Evolutionary conservation across 2,888 invertebrate genomes (phyloP).

Genomic region (Erebia palarica): DNA sequence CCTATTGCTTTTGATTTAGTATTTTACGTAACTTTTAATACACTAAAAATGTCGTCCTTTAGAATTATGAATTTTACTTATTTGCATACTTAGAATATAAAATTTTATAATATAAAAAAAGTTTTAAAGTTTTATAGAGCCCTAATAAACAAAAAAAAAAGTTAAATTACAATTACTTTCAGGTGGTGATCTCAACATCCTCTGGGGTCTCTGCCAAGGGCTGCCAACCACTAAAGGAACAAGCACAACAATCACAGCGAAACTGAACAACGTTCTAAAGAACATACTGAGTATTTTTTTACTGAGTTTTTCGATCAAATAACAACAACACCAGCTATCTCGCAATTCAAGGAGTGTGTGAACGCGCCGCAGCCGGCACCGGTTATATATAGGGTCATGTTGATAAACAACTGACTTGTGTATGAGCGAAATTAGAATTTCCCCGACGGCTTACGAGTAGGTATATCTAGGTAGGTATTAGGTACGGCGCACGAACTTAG

Average conservation of each 20-base stretch:
- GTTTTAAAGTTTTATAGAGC: not conserved
- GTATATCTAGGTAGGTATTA: not conserved
- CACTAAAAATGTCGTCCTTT: too few species aligned
- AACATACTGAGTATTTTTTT: constrained; percentile 44
- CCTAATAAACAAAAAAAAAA: not conserved
- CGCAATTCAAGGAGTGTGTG: constrained; percentile 30
- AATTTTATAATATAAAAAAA: too few species aligned
- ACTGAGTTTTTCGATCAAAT: not conserved
- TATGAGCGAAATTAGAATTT: constrained; percentile 23
- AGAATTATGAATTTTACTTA: too few species aligned
- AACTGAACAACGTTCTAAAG: constrained; percentile 50
- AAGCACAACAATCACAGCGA: constrained; percentile 49
- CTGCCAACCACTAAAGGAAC: constrained; percentile 44
- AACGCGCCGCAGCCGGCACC: constrained; percentile 12
- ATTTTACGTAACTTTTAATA: too few species aligned
- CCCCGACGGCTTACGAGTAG: not conserved
- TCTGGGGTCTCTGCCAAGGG: constrained; percentile 44
- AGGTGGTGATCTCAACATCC: not conserved
- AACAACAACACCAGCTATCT: constrained; percentile 11
- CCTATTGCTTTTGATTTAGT: too few species aligned
- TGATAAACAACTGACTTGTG: constrained; percentile 33
- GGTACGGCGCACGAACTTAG: not conserved
- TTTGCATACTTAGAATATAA: too few species aligned
- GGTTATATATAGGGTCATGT: constrained; percentile 35
- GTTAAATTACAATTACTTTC: not conserved